Percentiles rank a stretch among this genome's conserved stretches.
Evolutionary conservation across 2,888 invertebrate genomes (phyloP).

Genomic region (Amphimallon solstitiale): DNA sequence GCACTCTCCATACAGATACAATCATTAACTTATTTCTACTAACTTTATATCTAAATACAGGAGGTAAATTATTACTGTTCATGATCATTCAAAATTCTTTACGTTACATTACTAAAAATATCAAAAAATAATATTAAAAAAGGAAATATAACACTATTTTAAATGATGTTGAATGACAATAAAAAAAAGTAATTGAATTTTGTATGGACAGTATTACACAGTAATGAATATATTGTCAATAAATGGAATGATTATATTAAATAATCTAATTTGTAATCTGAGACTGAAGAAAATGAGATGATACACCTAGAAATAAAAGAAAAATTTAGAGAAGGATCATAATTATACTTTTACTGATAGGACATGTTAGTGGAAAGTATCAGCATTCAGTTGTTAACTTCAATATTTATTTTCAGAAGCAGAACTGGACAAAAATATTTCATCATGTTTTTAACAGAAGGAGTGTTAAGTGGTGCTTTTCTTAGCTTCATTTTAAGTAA

Average conservation of each 20-base stretch:
- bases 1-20: conserved; percentile 51
- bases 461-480: conserved; percentile 11
- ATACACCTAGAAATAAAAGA: conserved; percentile 42
- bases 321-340: conserved; percentile 11
- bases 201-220: conserved; percentile 37
- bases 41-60: conserved; percentile 54
- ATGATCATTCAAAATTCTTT: conserved; percentile 35
- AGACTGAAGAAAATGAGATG: conserved; percentile 42
- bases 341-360: not conserved
- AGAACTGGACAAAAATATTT: conserved; percentile 47
- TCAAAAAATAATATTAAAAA: conserved; percentile 41
- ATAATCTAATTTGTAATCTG: conserved; percentile 38
- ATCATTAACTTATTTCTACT: conserved; percentile 55
- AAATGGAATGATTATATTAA: conserved; percentile 41
- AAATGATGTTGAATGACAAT: conserved; percentile 29
- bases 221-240: conserved; percentile 38
- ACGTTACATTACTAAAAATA: conserved; percentile 40
- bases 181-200: conserved; percentile 29
- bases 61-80: conserved; percentile 44
- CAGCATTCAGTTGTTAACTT: conserved; percentile 38
- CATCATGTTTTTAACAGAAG: conserved; percentile 41
- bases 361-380: conserved; percentile 11
- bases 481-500: conserved; percentile 3
- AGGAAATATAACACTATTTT: conserved; percentile 37
- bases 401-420: conserved; percentile 47